Base-by-base conservation (phyloP, 2,888 invertebrate genomes). In the Drosophila setosimentum region DNA sequence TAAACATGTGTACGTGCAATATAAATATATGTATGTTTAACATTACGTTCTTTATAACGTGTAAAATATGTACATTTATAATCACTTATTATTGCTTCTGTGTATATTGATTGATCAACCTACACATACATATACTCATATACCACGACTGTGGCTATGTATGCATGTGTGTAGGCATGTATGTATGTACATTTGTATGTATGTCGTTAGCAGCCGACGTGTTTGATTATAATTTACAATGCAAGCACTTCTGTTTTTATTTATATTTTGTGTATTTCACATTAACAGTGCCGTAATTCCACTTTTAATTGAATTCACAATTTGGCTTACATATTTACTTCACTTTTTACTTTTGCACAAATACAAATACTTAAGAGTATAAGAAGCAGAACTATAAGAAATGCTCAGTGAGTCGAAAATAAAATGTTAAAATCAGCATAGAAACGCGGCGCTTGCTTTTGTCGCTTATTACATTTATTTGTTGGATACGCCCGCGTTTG, bases 401-500 rank as follows among this genome's bases (percentile, higher is more conserved):
- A 45, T 45, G 45, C 45, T 45, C 24, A 45, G 21, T 24, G 35
- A 53, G 35, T 74, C 27, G 55, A 60, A 71, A 69, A 63, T 32
- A 62, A 78, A 75, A 82, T 63, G 51, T 75, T 62, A 57, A 72
- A 71, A 64, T 50, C 51, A 75, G 61, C 58, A 63, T 54, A 53
- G 61, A 71, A 78, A 67, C 67, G 71, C 68, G 69, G 54, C 68
- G 60, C 51, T 59, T 58, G 57, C 58, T 61, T 27, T 69, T 51
- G 51, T 55, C 63, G 70, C 53, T 72, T 53, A 32, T 72, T 60
- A 45, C 59, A 81, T 77, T 78, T 73, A 78, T 66, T 78, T 73
- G 74, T 87, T 83, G 87, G 78, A 74, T 84, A 75, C 87, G 79
- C 87, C 85, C 82, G 82, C 73, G 85, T 75, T 85, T 79, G 59